phyloP scores from a whole-genome alignment of 2,113 vertebrate genomes.

The Strigops habroptila region DNA sequence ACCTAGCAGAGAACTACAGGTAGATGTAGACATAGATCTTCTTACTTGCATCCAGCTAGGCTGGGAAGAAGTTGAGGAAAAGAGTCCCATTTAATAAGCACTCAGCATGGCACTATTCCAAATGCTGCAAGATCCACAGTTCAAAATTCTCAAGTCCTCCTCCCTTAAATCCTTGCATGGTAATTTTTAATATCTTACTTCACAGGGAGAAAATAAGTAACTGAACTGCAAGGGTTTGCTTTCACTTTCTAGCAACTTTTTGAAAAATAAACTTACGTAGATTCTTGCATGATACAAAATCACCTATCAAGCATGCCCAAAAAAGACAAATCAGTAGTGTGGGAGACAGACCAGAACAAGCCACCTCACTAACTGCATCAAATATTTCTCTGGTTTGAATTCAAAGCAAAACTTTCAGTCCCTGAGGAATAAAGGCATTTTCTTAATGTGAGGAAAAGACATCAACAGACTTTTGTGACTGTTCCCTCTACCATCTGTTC shows the following conservation, averaged over 20 bases:
- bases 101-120: neutral
- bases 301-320: neutral
- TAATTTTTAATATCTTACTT: neutral
- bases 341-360: neutral
- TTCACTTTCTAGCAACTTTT: neutral
- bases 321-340: neutral
- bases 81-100: neutral
- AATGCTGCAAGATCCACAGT: neutral
- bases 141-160: neutral
- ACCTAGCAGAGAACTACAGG: neutral
- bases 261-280: neutral
- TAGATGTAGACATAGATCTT: neutral
- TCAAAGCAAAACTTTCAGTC: neutral
- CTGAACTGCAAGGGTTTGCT: neutral
- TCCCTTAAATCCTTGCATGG: neutral
- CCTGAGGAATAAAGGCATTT: neutral
- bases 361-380: neutral
- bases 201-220: neutral
- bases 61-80: neutral
- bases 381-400: neutral
- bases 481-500: neutral
- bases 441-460: neutral
- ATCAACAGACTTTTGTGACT: neutral
- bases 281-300: neutral
- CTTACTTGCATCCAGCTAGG: neutral